phyloP scores from a whole-genome alignment of 1,140 invertebrate genomes.

The Cryptotermes secundus region DNA sequence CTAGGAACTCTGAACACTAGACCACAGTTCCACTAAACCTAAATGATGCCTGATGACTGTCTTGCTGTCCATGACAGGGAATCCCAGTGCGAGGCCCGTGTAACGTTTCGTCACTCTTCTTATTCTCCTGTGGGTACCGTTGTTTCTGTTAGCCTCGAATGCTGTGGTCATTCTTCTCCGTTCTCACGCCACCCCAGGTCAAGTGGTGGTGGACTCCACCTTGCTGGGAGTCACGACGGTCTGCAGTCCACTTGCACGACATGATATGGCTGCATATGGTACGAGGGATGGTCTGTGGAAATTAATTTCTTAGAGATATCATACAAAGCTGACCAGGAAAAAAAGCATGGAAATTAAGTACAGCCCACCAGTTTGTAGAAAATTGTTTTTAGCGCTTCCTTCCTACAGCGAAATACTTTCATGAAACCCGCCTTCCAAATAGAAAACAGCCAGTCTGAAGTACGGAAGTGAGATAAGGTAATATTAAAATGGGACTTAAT shows the following conservation, averaged over 20 bases:
- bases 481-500: too few relatives aligned
- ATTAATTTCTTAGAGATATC: neutral
- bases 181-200: slow-evolving; percentile 15
- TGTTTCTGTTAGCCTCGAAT: neutral
- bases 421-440: too few relatives aligned
- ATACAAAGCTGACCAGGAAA: neutral
- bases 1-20: too few relatives aligned
- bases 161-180: neutral
- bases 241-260: neutral
- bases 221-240: neutral
- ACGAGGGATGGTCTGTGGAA: neutral
- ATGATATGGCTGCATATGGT: neutral
- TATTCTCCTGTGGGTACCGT: neutral
- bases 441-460: too few relatives aligned
- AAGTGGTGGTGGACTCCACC: slow-evolving; percentile 5
- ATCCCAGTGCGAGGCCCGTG: too few relatives aligned
- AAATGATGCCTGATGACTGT: too few relatives aligned
- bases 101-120: too few relatives aligned
- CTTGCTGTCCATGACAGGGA: too few relatives aligned
- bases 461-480: too few relatives aligned
- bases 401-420: too few relatives aligned
- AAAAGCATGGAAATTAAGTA: neutral
- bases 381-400: too few relatives aligned
- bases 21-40: too few relatives aligned
- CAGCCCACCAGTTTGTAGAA: neutral